Conservation (phyloP, 2,888 invertebrate genomes). For the Troides helena region DNA sequence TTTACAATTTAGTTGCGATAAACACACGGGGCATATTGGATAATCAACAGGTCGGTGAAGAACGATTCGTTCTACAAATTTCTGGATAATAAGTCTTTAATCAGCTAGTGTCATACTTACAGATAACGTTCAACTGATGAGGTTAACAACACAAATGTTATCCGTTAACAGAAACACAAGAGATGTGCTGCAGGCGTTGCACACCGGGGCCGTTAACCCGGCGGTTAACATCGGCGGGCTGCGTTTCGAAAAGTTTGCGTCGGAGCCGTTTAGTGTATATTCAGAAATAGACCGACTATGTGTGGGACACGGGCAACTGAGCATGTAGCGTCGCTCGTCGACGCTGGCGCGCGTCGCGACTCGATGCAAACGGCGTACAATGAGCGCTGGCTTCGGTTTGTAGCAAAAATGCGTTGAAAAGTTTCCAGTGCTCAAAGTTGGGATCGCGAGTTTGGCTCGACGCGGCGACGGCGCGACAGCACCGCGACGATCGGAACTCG, state of each 20-base stretch:
- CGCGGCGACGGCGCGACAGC: constrained; percentile 64
- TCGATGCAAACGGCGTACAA: constrained; percentile 50
- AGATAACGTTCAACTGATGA: constrained; percentile 69
- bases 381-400: constrained; percentile 51
- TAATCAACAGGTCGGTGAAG: constrained; percentile 47
- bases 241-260: constrained; percentile 78
- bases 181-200: constrained; percentile 72
- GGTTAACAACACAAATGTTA: constrained; percentile 70
- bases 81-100: constrained; percentile 60
- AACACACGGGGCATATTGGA: constrained; percentile 35
- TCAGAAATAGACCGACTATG: constrained; percentile 77
- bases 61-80: constrained; percentile 34
- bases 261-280: constrained; percentile 75
- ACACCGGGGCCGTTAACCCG: constrained; percentile 78
- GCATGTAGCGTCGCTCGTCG: constrained; percentile 46
- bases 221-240: constrained; percentile 53
- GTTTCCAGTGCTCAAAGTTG: constrained; percentile 79
- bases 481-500: constrained; percentile 68
- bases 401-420: constrained; percentile 67
- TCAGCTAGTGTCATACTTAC: constrained; percentile 78
- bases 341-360: constrained; percentile 50
- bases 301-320: constrained; percentile 61
- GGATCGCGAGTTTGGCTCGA: constrained; percentile 66
- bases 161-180: constrained; percentile 78
- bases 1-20: constrained; percentile 31